A percentile compares a stretch with the other conserved stretches of the same genome.
phyloP scores from a whole-genome alignment of 2,888 invertebrate species.

The Oscheius onirici region DNA sequence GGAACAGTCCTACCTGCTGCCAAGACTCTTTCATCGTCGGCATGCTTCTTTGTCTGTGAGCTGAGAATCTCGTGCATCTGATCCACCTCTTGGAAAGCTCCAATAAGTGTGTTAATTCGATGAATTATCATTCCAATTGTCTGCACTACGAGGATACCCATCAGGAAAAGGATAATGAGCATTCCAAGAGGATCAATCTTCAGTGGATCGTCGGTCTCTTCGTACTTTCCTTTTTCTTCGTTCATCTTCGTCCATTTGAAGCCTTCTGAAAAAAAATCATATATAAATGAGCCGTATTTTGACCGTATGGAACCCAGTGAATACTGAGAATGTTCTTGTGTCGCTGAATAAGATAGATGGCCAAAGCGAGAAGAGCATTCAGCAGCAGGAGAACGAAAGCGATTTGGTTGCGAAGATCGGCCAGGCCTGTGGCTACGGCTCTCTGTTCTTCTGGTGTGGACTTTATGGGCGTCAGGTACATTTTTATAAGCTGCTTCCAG shows the following conservation, averaged over 20 bases:
- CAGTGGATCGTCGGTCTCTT: slow-evolving; percentile 59
- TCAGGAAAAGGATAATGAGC: slow-evolving; percentile 68
- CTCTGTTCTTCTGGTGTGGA: slow-evolving; percentile 60
- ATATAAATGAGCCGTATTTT: not conserved
- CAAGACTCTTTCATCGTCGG: slow-evolving; percentile 53
- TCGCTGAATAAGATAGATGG: slow-evolving; percentile 96
- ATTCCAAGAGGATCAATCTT: slow-evolving; percentile 88
- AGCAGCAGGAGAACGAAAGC: slow-evolving; percentile 97
- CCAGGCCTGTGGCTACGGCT: slow-evolving; percentile 78
- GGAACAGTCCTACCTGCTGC: slow-evolving; percentile 39
- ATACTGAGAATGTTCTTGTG: slow-evolving; percentile 87
- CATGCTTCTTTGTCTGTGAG: slow-evolving; percentile 32
- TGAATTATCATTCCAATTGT: slow-evolving; percentile 87
- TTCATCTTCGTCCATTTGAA: slow-evolving; percentile 68
- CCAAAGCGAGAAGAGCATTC: slow-evolving; percentile 96
- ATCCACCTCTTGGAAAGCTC: slow-evolving; percentile 67
- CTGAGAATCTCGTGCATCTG: slow-evolving; percentile 57
- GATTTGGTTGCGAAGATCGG: slow-evolving; percentile 87
- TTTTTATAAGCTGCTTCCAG: slow-evolving; percentile 70
- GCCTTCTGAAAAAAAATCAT: slow-evolving; percentile 52
- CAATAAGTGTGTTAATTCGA: slow-evolving; percentile 87
- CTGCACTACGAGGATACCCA: slow-evolving; percentile 67
- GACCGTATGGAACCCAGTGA: slow-evolving; percentile 58
- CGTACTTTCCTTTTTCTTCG: slow-evolving; percentile 66
- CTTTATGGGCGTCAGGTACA: slow-evolving; percentile 69